Evolutionary conservation across 2,797 vertebrate genomes (phyloP).

Genomic region (Hapalemur alaotrensis): DNA sequence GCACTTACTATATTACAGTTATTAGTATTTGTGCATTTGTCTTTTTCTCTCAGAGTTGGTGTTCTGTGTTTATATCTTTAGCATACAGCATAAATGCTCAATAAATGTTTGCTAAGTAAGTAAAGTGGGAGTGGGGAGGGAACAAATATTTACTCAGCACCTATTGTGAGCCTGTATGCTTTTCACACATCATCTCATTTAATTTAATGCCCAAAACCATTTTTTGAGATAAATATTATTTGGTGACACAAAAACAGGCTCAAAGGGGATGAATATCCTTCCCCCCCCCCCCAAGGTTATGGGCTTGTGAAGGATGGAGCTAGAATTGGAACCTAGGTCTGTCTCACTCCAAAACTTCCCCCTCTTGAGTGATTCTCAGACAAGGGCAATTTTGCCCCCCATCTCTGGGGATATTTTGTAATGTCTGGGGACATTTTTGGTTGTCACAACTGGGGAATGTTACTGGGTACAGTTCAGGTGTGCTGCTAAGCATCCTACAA

Average conservation of each 20-base stretch:
- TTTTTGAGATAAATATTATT: not conserved
- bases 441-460: not conserved
- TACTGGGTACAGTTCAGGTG: not conserved
- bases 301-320: not conserved
- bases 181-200: not conserved
- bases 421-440: not conserved
- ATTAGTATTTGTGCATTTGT: not conserved
- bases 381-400: not conserved
- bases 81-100: not conserved
- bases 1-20: not conserved
- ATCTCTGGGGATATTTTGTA: not conserved
- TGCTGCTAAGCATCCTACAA: not conserved
- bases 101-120: slow-evolving; percentile 20
- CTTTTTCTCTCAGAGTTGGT: not conserved
- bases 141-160: not conserved
- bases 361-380: not conserved
- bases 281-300: not conserved
- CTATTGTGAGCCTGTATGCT: not conserved
- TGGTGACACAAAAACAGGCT: not conserved
- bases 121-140: not conserved
- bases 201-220: not conserved
- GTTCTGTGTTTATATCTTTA: not conserved
- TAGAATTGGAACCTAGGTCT: not conserved
- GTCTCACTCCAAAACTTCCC: not conserved
- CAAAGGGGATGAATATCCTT: not conserved